Evolutionary conservation across 1,140 invertebrate genomes (phyloP).

Genomic region (Caenorhabditis tropicalis): DNA sequence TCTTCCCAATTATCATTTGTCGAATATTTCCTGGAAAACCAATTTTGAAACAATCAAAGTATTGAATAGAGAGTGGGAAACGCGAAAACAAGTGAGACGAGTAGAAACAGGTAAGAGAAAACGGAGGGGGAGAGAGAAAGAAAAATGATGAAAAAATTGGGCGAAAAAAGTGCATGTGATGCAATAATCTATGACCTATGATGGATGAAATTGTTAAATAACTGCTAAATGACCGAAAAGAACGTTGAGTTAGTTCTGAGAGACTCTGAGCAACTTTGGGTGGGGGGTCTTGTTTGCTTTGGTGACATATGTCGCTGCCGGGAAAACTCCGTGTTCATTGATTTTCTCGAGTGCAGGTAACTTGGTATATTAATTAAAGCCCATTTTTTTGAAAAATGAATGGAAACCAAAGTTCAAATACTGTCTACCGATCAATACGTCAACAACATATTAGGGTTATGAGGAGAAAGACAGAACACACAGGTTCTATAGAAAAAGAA

Average conservation of each 20-base stretch:
- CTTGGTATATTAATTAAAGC: too few relatives aligned
- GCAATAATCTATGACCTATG: constrained; percentile 6
- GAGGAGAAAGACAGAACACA: background rate
- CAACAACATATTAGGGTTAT: background rate
- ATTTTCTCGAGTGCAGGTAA: too few relatives aligned
- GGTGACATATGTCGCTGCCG: background rate
- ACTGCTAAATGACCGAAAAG: constrained; percentile 17
- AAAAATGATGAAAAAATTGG: background rate
- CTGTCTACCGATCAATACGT: background rate
- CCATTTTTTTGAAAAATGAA: too few relatives aligned
- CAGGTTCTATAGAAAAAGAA: background rate
- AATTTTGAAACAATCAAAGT: background rate
- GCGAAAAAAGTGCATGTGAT: background rate
- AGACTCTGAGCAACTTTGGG: background rate
- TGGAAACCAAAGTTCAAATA: background rate
- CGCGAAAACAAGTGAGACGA: background rate
- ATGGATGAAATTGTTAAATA: background rate
- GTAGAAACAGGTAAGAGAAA: background rate
- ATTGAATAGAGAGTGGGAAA: background rate
- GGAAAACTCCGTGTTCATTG: background rate
- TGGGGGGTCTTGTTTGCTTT: background rate
- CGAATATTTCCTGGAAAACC: background rate
- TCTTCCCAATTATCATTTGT: constrained; percentile 9
- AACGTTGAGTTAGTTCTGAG: background rate
- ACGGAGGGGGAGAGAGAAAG: background rate